Base-by-base conservation (phyloP, 2,888 invertebrate species). In the Punctoribates punctum region DNA sequence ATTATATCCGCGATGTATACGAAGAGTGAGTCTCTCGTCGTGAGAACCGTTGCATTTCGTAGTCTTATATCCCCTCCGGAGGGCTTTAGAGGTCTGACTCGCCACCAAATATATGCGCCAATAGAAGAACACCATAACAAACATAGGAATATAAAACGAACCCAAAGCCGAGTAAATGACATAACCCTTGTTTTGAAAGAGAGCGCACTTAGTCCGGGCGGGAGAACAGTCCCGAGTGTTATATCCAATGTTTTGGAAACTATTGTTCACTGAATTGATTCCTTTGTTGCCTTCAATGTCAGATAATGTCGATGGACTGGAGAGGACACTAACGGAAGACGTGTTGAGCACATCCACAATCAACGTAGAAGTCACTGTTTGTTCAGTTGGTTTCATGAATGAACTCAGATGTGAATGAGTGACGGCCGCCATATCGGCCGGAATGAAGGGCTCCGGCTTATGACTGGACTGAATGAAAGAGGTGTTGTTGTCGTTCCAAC, bases 81-180 rank as follows among this genome's bases (percentile, higher is more conserved):
- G 77, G 60, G 83, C 83, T 15, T 81, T 79, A 3, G 83, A 83
- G 4, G 84, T 83, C 73, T 80, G 81, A 5, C 81, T 80, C 0
- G 97, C 98, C 5, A 96, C 95, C 80, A 92, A 89, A 86, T 96
- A 97, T 81, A 97, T 97, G 81, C 94, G 88, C 92, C 95, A 95
- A 85, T 97, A 97, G 88, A 97, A 96, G 88, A 96, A 96, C 82
- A 96, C 88, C 94, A 97, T 97, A 80, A 97, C 94, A 82, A 95
- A 90, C 94, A 96, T 96, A 57, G 97, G 97, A 42, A 96, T 91
- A 86, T 94, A 97, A 88, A 97, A 97, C 79, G 96, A 96, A n/a
- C 97, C 97, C 29, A 97, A 88, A 0, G 97, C 96, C 4, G 96
- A 96, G 86, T 96, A 96, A 75, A 98, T 91, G 76, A 97, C 95